These are phyloP conservation scores for Hyperopisus bebe DNA, from an alignment of 2,113 vertebrate species.

Conservation along the genomic window DNA sequence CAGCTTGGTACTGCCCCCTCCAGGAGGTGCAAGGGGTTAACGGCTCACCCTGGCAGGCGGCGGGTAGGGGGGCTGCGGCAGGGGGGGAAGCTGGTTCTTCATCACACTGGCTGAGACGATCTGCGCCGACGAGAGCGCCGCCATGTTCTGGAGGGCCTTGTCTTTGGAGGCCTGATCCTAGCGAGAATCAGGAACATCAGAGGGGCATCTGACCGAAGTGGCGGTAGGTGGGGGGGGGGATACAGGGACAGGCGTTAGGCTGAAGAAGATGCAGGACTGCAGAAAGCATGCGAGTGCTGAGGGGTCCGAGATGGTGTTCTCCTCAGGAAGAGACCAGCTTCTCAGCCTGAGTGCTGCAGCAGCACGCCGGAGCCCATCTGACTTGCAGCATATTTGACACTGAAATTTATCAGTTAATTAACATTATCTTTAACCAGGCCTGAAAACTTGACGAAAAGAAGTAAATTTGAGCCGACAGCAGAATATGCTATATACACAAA, in stretches of 20 bases:
- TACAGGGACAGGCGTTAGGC: not conserved
- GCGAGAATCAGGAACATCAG: not conserved
- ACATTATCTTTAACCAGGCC: not conserved
- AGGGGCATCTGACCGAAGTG: not conserved
- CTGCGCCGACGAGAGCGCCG: conserved; percentile 90
- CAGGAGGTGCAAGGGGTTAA: not conserved
- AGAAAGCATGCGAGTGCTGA: not conserved
- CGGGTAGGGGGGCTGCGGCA: conserved; percentile 78
- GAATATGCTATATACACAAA: not conserved
- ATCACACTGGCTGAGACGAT: conserved; percentile 89
- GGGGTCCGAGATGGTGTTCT: not conserved
- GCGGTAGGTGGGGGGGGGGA: not conserved
- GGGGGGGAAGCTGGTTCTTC: conserved; percentile 71
- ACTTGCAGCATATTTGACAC: not conserved
- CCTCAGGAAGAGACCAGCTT: not conserved
- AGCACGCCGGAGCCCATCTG: not conserved
- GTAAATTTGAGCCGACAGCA: not conserved
- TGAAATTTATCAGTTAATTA: not conserved
- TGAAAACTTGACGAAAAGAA: not conserved
- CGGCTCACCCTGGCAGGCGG: conserved; percentile 78
- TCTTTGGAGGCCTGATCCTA: conserved; percentile 96
- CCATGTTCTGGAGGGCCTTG: conserved; percentile 92
- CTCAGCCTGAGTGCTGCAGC: not conserved
- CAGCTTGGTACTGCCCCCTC: not conserved
- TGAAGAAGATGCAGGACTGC: not conserved